Evolutionary conservation across 2,797 vertebrate genomes (phyloP), one percentile per base, ranked within the genome.

Genomic region (Amazonetta brasiliensis): DNA sequence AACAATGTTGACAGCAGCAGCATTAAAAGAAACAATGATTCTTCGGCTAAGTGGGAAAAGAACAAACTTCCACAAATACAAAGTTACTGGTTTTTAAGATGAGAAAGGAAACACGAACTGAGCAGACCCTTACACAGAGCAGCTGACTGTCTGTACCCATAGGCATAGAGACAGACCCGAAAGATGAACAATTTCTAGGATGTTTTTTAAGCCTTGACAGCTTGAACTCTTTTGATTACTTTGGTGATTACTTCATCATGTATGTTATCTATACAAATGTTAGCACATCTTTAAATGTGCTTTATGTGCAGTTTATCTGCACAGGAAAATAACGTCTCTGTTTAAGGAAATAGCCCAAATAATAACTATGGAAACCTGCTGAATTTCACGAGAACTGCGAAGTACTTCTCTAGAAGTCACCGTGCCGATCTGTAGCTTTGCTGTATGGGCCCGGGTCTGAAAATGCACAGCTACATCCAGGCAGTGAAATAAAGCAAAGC

Each of bases 121-220:
- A 84, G n/a, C 11, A 43, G 63, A 44, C 46, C 17, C 12, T 11
- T 21, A 30, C 16, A 9, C 1, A 6, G 28, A 44, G 33, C 81
- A 84, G 8, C 3, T 54, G 37, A 64, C 26, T 39, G 0, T 19
- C 58, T 33, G 31, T 82, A 37, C 12, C 33, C 50, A n/a, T 0
- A 26, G 18, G 35, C 55, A 76, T 8, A 2, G 44, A 75, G 74
- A 84, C 76, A 21, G 4, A 37, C 58, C 50, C 35, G 11, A 39
- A 28, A 69, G 16, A 84, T 17, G 14, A 90, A 69, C 11, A 55
- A 2, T n/a, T 63, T 10, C 37, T 54, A 21, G 2, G 12, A 20
- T 3, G 23, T 6, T 77, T 37, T 77, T 64, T 12, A 84, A 89
- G 50, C 21, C 31, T 17, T 44, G 25, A 75, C 44, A 81, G 28